Evolutionary conservation across 2,888 invertebrate genomes (phyloP).

Genomic region (Subacronicta megacephala): DNA sequence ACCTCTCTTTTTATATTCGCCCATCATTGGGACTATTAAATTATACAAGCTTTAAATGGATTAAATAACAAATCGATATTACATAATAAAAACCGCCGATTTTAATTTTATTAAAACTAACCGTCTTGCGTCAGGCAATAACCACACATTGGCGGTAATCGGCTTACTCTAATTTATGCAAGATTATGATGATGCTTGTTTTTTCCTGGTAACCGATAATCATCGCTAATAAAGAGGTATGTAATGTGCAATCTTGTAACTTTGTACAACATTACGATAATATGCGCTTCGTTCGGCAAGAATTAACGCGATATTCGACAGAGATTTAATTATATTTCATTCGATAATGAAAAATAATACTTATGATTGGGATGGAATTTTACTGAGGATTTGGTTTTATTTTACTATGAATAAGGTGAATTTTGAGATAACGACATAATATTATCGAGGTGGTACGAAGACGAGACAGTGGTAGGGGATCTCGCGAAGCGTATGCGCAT

Average conservation of each 20-base stretch:
- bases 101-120: conserved; percentile 31
- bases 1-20: conserved; percentile 35
- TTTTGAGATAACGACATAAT: too few species aligned
- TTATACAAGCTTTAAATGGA: conserved; percentile 44
- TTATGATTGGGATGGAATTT: too few species aligned
- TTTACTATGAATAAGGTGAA: too few species aligned
- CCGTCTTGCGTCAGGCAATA: conserved; percentile 21
- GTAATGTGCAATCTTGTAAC: conserved; percentile 26
- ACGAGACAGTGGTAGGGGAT: conserved; percentile 49
- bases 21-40: conserved; percentile 32
- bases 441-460: not conserved
- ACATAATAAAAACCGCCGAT: conserved; percentile 22
- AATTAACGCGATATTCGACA: not conserved
- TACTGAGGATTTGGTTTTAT: too few species aligned
- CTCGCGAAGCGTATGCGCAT: conserved; percentile 40
- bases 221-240: conserved; percentile 41
- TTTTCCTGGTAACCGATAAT: conserved; percentile 45
- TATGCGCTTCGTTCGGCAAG: not conserved
- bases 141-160: conserved; percentile 20
- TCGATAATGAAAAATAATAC: too few species aligned
- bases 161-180: conserved; percentile 52
- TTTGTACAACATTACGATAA: not conserved
- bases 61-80: conserved; percentile 37
- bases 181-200: conserved; percentile 39
- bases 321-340: too few species aligned